phyloP scores from a whole-genome alignment of 2,797 vertebrate genomes.

The Phalanger gymnotis region DNA sequence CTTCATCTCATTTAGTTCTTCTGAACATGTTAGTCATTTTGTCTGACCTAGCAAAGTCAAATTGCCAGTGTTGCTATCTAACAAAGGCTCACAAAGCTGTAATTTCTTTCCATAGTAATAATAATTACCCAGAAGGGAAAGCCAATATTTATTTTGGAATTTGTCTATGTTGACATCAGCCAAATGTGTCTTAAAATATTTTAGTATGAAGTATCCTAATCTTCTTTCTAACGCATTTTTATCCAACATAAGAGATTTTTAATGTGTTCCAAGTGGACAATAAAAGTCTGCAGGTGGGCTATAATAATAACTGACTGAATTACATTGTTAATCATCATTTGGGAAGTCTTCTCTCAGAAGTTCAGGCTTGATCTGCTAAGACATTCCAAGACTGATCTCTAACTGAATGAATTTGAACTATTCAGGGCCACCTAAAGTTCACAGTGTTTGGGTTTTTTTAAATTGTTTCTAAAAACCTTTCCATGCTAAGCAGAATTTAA shows the following conservation, averaged over 20 bases:
- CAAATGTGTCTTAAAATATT: not conserved
- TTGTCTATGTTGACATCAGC: not conserved
- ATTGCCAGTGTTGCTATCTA: not conserved
- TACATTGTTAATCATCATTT: not conserved
- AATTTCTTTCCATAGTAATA: not conserved
- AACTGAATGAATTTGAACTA: conserved; percentile 12
- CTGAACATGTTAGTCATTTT: not conserved
- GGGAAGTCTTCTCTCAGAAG: not conserved
- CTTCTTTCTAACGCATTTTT: not conserved
- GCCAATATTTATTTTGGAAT: not conserved
- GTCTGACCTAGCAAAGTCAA: not conserved
- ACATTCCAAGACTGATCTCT: not conserved
- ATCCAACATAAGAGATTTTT: not conserved
- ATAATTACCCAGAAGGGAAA: conserved; percentile 3
- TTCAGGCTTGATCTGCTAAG: not conserved
- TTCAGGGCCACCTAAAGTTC: not conserved
- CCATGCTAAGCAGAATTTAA: not conserved
- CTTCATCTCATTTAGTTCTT: not conserved
- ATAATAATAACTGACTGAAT: not conserved
- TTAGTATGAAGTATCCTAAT: not conserved
- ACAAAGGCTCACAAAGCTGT: not conserved
- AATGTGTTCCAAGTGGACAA: not conserved
- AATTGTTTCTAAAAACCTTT: not conserved
- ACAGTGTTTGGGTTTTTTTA: not conserved
- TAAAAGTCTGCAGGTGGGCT: not conserved